Conservation (phyloP, 1,140 invertebrate species). For the Armadillidium nasatum region DNA sequence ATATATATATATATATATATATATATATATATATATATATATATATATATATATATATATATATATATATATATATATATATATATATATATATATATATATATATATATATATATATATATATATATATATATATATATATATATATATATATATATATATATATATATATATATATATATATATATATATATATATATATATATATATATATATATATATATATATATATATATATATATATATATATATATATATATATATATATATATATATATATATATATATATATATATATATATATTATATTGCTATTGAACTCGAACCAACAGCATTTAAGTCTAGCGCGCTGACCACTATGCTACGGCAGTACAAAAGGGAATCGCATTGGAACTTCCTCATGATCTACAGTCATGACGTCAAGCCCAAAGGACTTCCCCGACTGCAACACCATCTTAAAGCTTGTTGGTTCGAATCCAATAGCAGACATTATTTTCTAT, state of each 20-base stretch:
- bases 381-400: too few species aligned
- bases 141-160: conserved; percentile 20
- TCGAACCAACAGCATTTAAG: neutral
- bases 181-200: neutral
- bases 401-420: too few species aligned
- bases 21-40: conserved; percentile 20
- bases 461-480: too few species aligned
- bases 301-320: too few species aligned
- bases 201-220: neutral
- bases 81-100: neutral
- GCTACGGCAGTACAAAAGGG: too few species aligned
- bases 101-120: neutral
- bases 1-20: conserved; percentile 7
- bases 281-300: neutral
- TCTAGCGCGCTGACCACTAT: too few species aligned
- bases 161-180: conserved; percentile 12
- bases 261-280: conserved; percentile 12
- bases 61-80: too few species aligned
- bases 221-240: conserved; percentile 8
- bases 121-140: conserved; percentile 8
- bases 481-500: too few species aligned
- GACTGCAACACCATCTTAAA: too few species aligned
- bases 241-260: conserved; percentile 20
- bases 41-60: conserved; percentile 10
- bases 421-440: too few species aligned